Percentiles rank a stretch among this genome's conserved stretches.
Conservation (phyloP, 2,797 vertebrate genomes). For the Tadarida brasiliensis region DNA sequence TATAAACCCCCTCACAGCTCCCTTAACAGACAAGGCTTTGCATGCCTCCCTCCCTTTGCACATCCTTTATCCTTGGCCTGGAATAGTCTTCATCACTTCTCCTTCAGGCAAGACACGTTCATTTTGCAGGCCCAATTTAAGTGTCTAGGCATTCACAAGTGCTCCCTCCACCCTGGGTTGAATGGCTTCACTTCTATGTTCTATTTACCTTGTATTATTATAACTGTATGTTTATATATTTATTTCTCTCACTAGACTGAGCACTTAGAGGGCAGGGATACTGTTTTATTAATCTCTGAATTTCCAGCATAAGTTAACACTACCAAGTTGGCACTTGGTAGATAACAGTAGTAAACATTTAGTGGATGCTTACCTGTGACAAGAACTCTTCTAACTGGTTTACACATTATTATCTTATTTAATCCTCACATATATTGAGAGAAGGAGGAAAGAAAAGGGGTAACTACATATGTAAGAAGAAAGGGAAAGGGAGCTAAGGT, state of each 20-base stretch:
- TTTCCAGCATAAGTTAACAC: conserved; percentile 5
- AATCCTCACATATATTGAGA: not conserved
- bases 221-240: conserved; percentile 12
- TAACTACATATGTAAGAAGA: not conserved
- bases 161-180: not conserved
- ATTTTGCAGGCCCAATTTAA: not conserved
- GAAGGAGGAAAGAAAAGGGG: not conserved
- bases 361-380: not conserved
- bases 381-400: not conserved
- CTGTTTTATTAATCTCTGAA: conserved; percentile 24
- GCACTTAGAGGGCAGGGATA: not conserved
- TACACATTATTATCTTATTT: not conserved
- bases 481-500: not conserved
- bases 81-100: not conserved
- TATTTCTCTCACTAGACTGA: conserved; percentile 4
- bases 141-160: not conserved
- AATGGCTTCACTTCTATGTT: not conserved
- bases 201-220: not conserved
- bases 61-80: not conserved
- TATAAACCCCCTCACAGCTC: not conserved
- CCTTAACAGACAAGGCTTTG: not conserved
- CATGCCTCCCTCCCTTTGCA: not conserved
- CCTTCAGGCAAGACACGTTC: not conserved
- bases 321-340: not conserved
- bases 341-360: not conserved